phyloP scores from a whole-genome alignment of 2,113 vertebrate genomes.

The Ia io region DNA sequence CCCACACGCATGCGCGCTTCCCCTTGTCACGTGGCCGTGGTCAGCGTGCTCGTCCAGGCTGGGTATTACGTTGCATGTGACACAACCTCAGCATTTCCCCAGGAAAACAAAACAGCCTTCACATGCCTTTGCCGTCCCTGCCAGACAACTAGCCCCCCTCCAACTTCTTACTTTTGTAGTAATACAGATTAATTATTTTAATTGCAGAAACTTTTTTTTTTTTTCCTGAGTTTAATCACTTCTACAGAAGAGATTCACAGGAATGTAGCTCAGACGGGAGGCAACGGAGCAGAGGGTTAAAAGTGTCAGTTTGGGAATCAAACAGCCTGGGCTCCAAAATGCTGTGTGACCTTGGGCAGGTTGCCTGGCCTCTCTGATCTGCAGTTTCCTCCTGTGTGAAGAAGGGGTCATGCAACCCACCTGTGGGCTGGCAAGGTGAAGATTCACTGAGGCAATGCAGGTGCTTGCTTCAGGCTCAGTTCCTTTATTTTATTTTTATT shows the following conservation, averaged over 20 bases:
- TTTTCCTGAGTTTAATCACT: not conserved
- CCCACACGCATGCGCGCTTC: accelerated
- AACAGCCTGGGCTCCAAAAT: accelerated
- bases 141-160: not conserved
- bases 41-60: not conserved
- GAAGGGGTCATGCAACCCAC: no score
- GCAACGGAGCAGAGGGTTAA: not conserved
- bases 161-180: not conserved
- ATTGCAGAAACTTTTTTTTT: no score
- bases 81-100: not conserved
- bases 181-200: not conserved
- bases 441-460: not conserved
- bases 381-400: not conserved
- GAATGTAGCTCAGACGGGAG: not conserved
- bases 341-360: not conserved
- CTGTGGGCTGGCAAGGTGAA: not conserved
- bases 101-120: not conserved
- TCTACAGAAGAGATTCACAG: not conserved
- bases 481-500: no score
- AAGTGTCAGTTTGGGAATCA: not conserved
- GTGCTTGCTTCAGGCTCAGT: not conserved
- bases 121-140: not conserved
- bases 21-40: not conserved
- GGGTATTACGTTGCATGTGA: not conserved
- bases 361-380: not conserved